These are phyloP conservation scores for Antheraea pernyi DNA, from an alignment of 1,140 invertebrate genomes.

Conservation along the genomic window DNA sequence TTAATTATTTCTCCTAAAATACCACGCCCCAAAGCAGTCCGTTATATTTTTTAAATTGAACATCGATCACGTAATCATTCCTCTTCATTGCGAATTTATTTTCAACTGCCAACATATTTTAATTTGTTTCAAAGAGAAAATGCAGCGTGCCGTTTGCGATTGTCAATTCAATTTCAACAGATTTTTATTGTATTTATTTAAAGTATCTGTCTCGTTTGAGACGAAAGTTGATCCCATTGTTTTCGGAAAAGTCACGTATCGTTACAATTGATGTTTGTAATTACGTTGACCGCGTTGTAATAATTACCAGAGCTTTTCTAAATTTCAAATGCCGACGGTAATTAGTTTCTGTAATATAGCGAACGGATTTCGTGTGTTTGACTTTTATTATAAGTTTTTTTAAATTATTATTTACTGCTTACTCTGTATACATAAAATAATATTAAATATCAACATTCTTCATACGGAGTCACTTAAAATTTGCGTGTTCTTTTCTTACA, in stretches of 20 bases:
- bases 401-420: no score
- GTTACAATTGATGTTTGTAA: slow-evolving; percentile 47
- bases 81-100: neutral
- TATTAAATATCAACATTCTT: no score
- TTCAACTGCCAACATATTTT: neutral
- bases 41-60: neutral
- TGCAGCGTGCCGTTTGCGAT: slow-evolving; percentile 15
- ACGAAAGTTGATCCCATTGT: slow-evolving; percentile 56
- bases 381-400: neutral
- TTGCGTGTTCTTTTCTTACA: no score
- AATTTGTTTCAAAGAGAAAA: neutral
- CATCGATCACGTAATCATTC: neutral
- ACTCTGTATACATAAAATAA: no score
- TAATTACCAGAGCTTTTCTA: slow-evolving; percentile 14
- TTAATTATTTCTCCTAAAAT: no score
- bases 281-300: slow-evolving; percentile 35
- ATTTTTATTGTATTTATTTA: slow-evolving; percentile 43
- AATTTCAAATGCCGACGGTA: neutral
- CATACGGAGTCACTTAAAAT: no score
- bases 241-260: slow-evolving; percentile 69
- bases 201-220: slow-evolving; percentile 43
- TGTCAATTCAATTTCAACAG: slow-evolving; percentile 30
- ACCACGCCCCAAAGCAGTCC: no score
- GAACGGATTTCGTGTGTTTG: neutral
- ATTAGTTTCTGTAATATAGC: neutral